Evolutionary conservation across 2,888 invertebrate genomes (phyloP).

Genomic region (Phymatocera aterrima): DNA sequence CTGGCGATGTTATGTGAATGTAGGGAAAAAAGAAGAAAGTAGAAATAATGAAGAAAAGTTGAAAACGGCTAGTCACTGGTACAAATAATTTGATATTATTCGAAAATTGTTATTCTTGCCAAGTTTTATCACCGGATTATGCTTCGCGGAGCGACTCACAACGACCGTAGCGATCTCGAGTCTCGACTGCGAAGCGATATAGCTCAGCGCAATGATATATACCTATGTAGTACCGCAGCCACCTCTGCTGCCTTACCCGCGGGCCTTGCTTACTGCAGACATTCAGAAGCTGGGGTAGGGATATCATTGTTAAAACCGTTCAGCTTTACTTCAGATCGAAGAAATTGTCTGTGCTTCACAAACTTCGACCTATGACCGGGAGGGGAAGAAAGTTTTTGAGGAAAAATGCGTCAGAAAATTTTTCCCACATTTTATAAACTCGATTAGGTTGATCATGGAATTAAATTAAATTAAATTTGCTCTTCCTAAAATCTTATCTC

Average conservation of each 20-base stretch:
- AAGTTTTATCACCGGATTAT: slow-evolving; percentile 21
- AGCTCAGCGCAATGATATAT: slow-evolving; percentile 14
- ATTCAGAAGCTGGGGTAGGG: slow-evolving; percentile 30
- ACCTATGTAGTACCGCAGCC: slow-evolving; percentile 33
- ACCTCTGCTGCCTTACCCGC: background rate
- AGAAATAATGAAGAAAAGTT: background rate
- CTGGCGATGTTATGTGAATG: background rate
- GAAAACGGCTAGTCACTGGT: background rate
- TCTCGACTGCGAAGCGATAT: slow-evolving; percentile 34
- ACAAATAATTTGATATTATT: background rate
- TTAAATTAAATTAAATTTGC: too few species aligned
- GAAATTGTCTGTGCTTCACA: background rate
- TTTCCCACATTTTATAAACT: too few species aligned
- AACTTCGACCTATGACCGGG: background rate
- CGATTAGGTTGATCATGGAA: too few species aligned
- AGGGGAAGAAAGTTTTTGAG: background rate
- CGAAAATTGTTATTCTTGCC: background rate
- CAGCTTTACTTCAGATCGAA: background rate
- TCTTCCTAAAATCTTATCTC: too few species aligned
- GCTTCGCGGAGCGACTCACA: slow-evolving; percentile 25
- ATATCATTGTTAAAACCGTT: slow-evolving; percentile 28
- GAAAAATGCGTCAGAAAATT: too few species aligned
- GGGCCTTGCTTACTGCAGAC: slow-evolving; percentile 1
- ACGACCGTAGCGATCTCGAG: slow-evolving; percentile 28
- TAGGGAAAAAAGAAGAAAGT: background rate